These are phyloP conservation scores for Sandelia bainsii DNA, from an alignment of 2,797 vertebrate genomes.

Conservation along the genomic window DNA sequence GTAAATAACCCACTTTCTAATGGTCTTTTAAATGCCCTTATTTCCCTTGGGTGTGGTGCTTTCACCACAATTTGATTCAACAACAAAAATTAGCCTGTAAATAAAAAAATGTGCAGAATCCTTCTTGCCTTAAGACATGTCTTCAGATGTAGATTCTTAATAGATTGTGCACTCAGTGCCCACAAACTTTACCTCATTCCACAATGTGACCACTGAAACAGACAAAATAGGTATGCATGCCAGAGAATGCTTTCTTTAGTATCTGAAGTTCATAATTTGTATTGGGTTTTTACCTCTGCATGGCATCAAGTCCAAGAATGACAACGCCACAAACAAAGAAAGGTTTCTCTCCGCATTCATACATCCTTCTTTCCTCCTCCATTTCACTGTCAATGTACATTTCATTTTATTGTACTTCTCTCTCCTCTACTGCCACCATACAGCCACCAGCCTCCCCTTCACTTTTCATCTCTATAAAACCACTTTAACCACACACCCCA, in stretches of 20 bases:
- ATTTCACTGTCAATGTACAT: slow-evolving; percentile 27
- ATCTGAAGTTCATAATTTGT: slow-evolving; percentile 14
- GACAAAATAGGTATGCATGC: background rate
- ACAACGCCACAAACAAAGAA: slow-evolving; percentile 65
- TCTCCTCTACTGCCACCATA: slow-evolving; percentile 37
- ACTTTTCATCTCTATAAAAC: slow-evolving; percentile 37
- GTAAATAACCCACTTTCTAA: slow-evolving; percentile 49
- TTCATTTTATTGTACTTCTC: slow-evolving; percentile 25
- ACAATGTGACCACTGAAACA: slow-evolving; percentile 13
- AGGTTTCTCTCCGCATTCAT: slow-evolving; percentile 25
- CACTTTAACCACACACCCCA: slow-evolving; percentile 1
- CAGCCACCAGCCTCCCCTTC: slow-evolving; percentile 29
- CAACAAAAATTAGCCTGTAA: slow-evolving; percentile 12
- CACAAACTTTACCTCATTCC: slow-evolving; percentile 1
- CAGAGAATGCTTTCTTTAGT: slow-evolving; percentile 6
- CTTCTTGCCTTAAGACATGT: background rate
- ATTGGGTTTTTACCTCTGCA: slow-evolving; percentile 43
- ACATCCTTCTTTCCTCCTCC: slow-evolving; percentile 22
- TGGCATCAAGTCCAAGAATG: slow-evolving; percentile 61
- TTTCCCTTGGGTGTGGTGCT: slow-evolving; percentile 31
- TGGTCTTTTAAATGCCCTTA: slow-evolving; percentile 28
- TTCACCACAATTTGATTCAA: slow-evolving; percentile 30
- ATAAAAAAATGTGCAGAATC: slow-evolving; percentile 7
- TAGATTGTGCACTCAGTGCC: background rate
- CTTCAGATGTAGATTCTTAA: slow-evolving; percentile 6